Conservation (phyloP, 2,888 invertebrate species). For the Keiferia lycopersicella region DNA sequence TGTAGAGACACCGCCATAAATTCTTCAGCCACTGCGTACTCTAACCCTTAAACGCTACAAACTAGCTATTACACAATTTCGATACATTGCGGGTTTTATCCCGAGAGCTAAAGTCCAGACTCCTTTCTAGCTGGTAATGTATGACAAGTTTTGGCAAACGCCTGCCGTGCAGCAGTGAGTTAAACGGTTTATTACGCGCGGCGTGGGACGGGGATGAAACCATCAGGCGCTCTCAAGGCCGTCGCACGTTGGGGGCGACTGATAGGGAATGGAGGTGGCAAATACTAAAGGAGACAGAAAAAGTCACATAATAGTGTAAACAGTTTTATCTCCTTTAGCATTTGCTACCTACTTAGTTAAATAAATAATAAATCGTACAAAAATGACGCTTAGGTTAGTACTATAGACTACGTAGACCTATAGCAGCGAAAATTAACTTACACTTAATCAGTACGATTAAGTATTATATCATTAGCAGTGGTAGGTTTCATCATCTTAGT, state of each 20-base stretch:
- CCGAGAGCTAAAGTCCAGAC: neutral
- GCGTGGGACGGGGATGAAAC: slow-evolving; percentile 70
- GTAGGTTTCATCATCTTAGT: too few relatives aligned
- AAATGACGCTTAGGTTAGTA: too few relatives aligned
- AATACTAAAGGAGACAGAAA: neutral
- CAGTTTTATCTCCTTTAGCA: neutral
- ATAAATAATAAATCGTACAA: too few relatives aligned
- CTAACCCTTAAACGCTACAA: neutral
- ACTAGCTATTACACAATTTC: neutral
- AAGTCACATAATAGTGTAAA: neutral
- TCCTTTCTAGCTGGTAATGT: neutral
- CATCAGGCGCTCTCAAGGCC: slow-evolving; percentile 77
- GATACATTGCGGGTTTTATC: neutral
- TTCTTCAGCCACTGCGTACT: slow-evolving; percentile 67
- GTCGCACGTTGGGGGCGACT: slow-evolving; percentile 54
- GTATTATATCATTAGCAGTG: too few relatives aligned
- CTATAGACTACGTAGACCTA: too few relatives aligned
- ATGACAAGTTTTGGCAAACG: neutral
- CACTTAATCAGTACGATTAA: too few relatives aligned
- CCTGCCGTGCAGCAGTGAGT: slow-evolving; percentile 28
- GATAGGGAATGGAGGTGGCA: slow-evolving; percentile 29
- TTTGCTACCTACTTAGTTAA: too few relatives aligned
- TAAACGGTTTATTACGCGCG: slow-evolving; percentile 77
- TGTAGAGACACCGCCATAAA: slow-evolving; percentile 73
- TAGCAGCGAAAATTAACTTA: too few relatives aligned